A percentile compares a stretch with the other conserved stretches of the same genome.
These are phyloP conservation scores for Notothenia coriiceps DNA, from an alignment of 2,113 vertebrate species.

Conservation along the genomic window DNA sequence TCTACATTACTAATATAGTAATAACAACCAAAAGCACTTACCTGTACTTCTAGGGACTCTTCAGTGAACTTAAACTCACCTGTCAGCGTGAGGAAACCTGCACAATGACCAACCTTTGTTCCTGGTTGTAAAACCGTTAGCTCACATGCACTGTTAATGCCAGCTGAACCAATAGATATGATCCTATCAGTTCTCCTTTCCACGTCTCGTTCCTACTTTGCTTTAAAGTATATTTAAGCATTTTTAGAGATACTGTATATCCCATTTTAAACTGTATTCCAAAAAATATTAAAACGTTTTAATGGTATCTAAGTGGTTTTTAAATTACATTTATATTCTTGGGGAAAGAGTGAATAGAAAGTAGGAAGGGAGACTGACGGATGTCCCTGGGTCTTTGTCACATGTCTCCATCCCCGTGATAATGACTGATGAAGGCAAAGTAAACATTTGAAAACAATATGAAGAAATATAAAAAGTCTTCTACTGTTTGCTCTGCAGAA, in stretches of 20 bases:
- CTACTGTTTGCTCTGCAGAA: constrained; percentile 77
- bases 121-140: constrained; percentile 45
- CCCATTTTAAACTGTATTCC: background rate
- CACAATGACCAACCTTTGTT: constrained; percentile 57
- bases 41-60: background rate
- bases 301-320: background rate
- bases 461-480: background rate
- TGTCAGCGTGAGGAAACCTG: constrained; percentile 9
- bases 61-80: background rate
- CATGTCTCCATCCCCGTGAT: background rate
- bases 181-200: background rate
- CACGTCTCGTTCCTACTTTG: background rate
- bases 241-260: background rate
- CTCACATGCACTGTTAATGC: constrained; percentile 5
- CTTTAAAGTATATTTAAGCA: background rate
- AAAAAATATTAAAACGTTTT: background rate
- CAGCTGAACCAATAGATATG: constrained; percentile 29
- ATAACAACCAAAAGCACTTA: constrained; percentile 33
- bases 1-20: background rate
- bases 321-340: background rate
- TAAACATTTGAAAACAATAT: background rate
- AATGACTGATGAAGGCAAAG: background rate
- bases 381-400: background rate
- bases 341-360: background rate
- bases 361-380: background rate